phyloP scores from a whole-genome alignment of 2,113 vertebrate genomes.

The Myrmecobius fasciatus region DNA sequence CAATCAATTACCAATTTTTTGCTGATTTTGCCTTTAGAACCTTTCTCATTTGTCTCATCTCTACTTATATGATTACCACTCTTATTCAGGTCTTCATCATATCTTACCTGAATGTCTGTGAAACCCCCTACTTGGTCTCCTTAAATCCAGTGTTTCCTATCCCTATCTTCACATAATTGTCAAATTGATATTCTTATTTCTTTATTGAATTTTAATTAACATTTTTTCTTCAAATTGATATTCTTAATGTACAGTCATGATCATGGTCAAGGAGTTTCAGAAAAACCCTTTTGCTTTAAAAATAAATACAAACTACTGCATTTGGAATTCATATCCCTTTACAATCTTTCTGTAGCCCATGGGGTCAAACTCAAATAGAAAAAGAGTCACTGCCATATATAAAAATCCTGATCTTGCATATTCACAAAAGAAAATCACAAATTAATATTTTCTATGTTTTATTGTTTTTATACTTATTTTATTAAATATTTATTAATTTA shows the following conservation, averaged over 20 bases:
- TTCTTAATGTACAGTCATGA: neutral
- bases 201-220: too few relatives aligned
- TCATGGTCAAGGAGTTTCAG: neutral
- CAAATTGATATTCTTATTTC: neutral
- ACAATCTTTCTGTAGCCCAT: neutral
- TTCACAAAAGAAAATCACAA: neutral
- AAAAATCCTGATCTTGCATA: neutral
- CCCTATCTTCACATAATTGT: neutral
- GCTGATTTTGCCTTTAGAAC: too few relatives aligned
- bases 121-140: neutral
- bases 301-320: neutral
- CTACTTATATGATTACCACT: neutral
- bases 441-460: neutral
- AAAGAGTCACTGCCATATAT: neutral
- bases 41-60: neutral
- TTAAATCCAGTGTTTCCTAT: neutral
- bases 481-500: neutral
- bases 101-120: neutral
- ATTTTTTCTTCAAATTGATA: neutral
- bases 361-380: neutral
- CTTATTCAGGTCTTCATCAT: neutral
- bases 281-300: neutral
- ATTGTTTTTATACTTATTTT: neutral
- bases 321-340: neutral
- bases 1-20: neutral